Evolutionary conservation across 2,113 vertebrate species (phyloP), one percentile per base, ranked within the genome.

Genomic region (Lethenteron reissneri): DNA sequence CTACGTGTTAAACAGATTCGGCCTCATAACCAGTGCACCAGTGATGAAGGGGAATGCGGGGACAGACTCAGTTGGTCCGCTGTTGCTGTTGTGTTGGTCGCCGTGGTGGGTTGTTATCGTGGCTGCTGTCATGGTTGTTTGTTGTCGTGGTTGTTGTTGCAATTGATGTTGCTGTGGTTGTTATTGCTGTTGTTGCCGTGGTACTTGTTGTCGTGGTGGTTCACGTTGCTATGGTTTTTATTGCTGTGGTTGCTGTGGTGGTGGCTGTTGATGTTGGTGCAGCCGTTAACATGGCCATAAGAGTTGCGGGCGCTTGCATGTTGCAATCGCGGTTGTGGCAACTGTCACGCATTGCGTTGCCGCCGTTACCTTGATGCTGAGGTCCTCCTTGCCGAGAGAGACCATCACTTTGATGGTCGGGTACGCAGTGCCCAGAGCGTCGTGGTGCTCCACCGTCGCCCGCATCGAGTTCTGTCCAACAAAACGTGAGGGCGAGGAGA

Each of bases 381-480:
- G 79, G 77, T 94, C 91, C 77, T 96, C 91, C 74, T 85, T 83
- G 2, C 91, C 91, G 70, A 96, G 80, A 15, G 89, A 85, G 75
- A 95, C 85, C 85, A 88, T 76, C 72, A 90, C 87, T 58, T 81
- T 77, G 77, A 95, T 79, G 70, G 88, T 78, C 0, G 90, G 88
- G 0, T 95, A 85, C 57, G 68, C 72, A 21, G n/a, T 68, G 0
- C 77, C 82, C 75, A 81, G 85, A 79, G 72, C 78, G 56, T 88
- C 84, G 1, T 92, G 85, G 71, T 82, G 86, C 77, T 95, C 91
- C 70, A 96, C 89, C 0, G 91, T 95, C 56, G 91, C 91, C 11
- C 91, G 81, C 91, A 96, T 96, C n/a, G 91, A 87, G 4, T 95
- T 95, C 91, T 95, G 72, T 21, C 57, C 19, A 70, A 3, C 9